These are phyloP conservation scores for Formica exsecta DNA, from an alignment of 1,140 invertebrate species.

Conservation along the genomic window DNA sequence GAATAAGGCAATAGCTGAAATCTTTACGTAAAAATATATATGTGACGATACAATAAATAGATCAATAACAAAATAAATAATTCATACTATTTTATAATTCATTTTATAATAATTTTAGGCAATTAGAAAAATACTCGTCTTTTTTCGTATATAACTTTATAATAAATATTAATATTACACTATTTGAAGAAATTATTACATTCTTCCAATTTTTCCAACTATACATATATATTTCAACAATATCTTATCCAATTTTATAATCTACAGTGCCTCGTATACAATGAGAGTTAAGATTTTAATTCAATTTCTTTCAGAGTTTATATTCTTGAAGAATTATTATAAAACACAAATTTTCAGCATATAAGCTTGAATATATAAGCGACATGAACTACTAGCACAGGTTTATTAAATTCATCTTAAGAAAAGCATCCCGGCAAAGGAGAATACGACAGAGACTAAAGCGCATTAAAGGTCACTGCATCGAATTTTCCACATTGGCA, in stretches of 20 bases:
- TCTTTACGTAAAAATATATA: neutral
- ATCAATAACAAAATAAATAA: conserved; percentile 5
- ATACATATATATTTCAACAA: neutral
- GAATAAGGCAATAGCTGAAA: neutral
- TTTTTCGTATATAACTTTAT: neutral
- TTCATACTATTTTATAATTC: neutral
- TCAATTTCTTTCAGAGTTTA: neutral
- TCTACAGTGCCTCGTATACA: neutral
- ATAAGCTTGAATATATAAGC: conserved; percentile 9
- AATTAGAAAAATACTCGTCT: neutral
- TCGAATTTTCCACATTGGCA: conserved; percentile 26
- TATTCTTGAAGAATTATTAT: neutral
- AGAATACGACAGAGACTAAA: conserved; percentile 28
- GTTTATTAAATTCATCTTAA: conserved; percentile 31
- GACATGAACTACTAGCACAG: neutral
- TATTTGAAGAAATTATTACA: neutral
- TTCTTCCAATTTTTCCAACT: neutral
- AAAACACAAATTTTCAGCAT: conserved; percentile 14
- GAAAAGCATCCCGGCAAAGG: neutral
- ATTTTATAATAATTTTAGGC: neutral
- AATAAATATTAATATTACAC: conserved; percentile 10
- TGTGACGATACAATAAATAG: neutral
- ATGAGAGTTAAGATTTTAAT: neutral
- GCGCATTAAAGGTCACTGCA: conserved; percentile 6
- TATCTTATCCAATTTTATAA: neutral